These are phyloP conservation scores for Lamprotornis superbus DNA, from an alignment of 2,113 vertebrate genomes.

Conservation along the genomic window DNA sequence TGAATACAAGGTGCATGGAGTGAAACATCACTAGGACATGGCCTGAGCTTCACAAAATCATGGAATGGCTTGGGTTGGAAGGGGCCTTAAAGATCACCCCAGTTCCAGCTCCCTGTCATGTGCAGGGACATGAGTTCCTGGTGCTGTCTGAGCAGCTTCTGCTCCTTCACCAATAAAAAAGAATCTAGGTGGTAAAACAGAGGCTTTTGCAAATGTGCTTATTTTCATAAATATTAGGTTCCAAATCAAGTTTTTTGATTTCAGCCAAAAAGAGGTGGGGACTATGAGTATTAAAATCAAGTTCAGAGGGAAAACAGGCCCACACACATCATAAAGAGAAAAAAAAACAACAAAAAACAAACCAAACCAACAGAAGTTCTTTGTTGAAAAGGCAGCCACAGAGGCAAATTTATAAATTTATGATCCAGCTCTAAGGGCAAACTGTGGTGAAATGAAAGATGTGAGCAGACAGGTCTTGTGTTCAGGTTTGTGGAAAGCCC, in stretches of 20 bases:
- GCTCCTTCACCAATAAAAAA: background rate
- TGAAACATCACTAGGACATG: background rate
- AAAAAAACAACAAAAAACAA: no score
- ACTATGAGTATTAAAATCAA: background rate
- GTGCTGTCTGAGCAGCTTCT: background rate
- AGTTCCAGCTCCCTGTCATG: background rate
- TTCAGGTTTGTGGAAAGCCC: background rate
- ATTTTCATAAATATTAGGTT: background rate
- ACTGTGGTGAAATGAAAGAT: background rate
- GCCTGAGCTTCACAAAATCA: background rate
- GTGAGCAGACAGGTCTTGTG: background rate
- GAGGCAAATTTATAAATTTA: background rate
- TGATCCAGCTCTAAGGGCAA: background rate
- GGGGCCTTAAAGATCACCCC: background rate
- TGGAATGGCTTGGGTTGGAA: background rate
- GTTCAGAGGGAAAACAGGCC: background rate
- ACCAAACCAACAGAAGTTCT: background rate
- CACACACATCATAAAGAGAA: background rate
- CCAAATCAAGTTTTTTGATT: background rate
- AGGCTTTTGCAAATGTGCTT: background rate
- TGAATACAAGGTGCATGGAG: background rate
- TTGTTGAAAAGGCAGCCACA: background rate
- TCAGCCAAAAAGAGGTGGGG: background rate
- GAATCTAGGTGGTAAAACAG: background rate
- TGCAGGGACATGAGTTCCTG: background rate